A percentile compares a stretch with the other conserved stretches of the same genome.
Conservation (phyloP, 2,888 invertebrate genomes). For the Geotrupes spiniger region DNA sequence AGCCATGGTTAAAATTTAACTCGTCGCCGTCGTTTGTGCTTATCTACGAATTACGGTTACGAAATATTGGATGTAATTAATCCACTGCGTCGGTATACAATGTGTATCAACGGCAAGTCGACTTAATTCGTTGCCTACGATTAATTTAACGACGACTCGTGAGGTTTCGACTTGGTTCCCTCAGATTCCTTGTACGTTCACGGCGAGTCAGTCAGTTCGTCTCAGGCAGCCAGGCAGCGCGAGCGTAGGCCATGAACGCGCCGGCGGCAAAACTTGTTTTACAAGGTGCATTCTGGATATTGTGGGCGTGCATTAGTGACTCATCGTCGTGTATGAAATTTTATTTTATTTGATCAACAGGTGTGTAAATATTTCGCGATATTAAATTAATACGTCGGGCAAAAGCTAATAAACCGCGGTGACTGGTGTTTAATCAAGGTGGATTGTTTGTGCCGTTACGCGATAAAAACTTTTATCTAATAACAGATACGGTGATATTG, state of each 20-base stretch:
- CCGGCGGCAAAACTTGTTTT: conserved; percentile 13
- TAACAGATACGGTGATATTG: too few species aligned
- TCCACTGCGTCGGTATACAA: neutral
- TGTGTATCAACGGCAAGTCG: neutral
- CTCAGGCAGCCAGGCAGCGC: conserved; percentile 4
- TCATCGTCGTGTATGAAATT: conserved; percentile 13
- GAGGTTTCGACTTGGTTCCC: conserved; percentile 13
- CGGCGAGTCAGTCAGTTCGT: conserved; percentile 10
- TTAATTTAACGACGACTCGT: neutral
- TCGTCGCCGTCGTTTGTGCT: too few species aligned
- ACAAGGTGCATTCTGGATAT: conserved; percentile 13
- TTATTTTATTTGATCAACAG: conserved; percentile 11
- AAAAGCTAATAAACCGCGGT: too few species aligned
- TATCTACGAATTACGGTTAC: too few species aligned
- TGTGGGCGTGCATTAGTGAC: conserved; percentile 15
- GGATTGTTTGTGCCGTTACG: too few species aligned
- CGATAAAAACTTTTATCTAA: too few species aligned
- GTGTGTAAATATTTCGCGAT: conserved; percentile 6
- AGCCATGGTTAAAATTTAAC: too few species aligned
- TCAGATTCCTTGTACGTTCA: conserved; percentile 12
- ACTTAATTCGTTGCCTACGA: neutral
- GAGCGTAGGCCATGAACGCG: conserved; percentile 7
- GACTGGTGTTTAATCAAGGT: too few species aligned
- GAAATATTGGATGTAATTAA: too few species aligned
- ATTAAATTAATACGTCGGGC: neutral